Evolutionary conservation across 1,140 invertebrate genomes (phyloP).

Genomic region (Bombus haemorrhoidalis): DNA sequence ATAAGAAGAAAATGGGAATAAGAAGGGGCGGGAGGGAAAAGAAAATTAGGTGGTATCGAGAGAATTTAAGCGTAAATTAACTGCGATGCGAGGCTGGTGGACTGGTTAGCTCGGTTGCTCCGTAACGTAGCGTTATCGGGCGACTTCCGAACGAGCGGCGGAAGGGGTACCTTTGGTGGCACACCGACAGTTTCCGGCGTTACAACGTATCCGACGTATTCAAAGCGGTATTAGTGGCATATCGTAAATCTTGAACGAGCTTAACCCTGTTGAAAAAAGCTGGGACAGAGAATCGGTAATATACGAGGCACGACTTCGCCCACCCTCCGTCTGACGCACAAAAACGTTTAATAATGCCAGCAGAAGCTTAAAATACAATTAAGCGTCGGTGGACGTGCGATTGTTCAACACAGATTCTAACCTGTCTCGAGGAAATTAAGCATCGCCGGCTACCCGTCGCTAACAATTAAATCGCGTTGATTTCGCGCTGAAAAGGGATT

Average conservation of each 20-base stretch:
- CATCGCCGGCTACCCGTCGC: not conserved
- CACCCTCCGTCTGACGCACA: not conserved
- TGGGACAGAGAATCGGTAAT: conserved; percentile 30
- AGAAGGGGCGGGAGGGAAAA: conserved; percentile 3
- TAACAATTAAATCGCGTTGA: not conserved
- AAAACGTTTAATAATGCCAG: conserved; percentile 56
- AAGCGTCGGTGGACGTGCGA: conserved; percentile 12
- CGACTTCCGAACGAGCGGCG: conserved; percentile 46
- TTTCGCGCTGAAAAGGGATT: not conserved
- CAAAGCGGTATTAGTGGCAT: conserved; percentile 59
- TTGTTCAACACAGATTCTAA: conserved; percentile 10
- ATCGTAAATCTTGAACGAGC: conserved; percentile 61
- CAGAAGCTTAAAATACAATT: conserved; percentile 40
- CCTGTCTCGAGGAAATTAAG: conserved; percentile 2
- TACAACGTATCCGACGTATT: conserved; percentile 63
- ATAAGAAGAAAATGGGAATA: not conserved
- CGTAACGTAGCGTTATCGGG: conserved; percentile 58
- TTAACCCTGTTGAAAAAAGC: conserved; percentile 45
- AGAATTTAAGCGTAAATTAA: conserved; percentile 63
- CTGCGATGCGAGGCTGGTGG: conserved; percentile 4
- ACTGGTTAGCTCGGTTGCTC: conserved; percentile 10
- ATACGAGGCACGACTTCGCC: conserved; percentile 1
- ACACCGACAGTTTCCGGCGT: conserved; percentile 49
- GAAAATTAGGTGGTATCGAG: conserved; percentile 50
- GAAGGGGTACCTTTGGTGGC: conserved; percentile 39